phyloP scores from a whole-genome alignment of 2,113 vertebrate species.

The Nestor notabilis region DNA sequence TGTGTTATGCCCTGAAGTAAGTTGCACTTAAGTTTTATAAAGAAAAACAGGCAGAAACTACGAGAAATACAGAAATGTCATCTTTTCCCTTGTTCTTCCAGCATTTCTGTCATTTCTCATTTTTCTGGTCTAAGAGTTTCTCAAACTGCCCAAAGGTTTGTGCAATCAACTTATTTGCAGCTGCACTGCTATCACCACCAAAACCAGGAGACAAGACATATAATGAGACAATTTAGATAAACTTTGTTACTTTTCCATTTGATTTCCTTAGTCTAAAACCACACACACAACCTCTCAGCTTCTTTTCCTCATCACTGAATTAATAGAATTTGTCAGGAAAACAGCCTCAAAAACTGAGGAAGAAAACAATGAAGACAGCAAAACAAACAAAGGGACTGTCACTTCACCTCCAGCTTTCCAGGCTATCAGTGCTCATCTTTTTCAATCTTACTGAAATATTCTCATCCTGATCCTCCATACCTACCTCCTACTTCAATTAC shows the following conservation, averaged over 20 bases:
- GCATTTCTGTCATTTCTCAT: slow-evolving; percentile 13
- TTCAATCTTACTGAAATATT: neutral
- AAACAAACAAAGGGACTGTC: neutral
- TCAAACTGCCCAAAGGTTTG: neutral
- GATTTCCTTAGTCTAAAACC: neutral
- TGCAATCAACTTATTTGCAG: neutral
- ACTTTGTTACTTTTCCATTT: neutral
- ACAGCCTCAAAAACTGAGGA: neutral
- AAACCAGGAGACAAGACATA: neutral
- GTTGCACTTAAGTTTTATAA: neutral
- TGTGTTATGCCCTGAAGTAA: neutral
- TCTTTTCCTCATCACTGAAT: neutral
- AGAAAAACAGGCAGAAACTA: neutral
- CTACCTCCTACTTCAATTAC: neutral
- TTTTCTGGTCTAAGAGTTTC: neutral
- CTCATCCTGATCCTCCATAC: neutral
- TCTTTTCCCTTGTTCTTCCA: neutral
- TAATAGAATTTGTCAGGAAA: neutral
- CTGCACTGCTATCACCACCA: neutral
- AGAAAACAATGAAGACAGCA: neutral
- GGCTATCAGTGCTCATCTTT: neutral
- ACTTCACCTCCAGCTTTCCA: neutral
- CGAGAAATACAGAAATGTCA: neutral
- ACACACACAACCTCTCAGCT: neutral
- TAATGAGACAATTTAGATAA: neutral